A percentile compares a stretch with the other conserved stretches of the same genome.
Evolutionary conservation across 2,113 vertebrate species (phyloP).

Genomic region (Rhinoderma darwinii): DNA sequence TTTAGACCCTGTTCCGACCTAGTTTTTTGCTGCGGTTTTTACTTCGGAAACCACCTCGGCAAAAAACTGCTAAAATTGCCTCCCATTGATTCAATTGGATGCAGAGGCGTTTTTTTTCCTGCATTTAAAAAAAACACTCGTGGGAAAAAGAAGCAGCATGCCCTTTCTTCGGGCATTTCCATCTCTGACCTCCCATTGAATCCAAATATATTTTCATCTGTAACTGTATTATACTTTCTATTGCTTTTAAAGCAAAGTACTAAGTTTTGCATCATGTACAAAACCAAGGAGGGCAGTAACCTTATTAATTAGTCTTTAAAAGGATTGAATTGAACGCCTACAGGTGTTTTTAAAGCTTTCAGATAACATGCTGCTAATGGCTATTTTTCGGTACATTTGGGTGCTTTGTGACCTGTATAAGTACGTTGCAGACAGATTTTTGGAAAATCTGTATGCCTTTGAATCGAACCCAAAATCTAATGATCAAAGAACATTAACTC

Average conservation of each 20-base stretch:
- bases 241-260: neutral
- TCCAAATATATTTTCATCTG: neutral
- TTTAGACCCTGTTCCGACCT: too few relatives aligned
- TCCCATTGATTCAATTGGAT: too few relatives aligned
- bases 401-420: slow-evolving; percentile 18
- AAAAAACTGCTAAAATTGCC: too few relatives aligned
- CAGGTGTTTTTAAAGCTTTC: neutral
- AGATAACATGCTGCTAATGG: slow-evolving; percentile 33
- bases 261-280: neutral
- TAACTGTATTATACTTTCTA: neutral
- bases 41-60: too few relatives aligned
- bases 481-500: slow-evolving; percentile 48
- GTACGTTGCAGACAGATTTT: slow-evolving; percentile 30
- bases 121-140: too few relatives aligned
- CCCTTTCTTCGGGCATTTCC: too few relatives aligned
- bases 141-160: too few relatives aligned
- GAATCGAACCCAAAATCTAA: slow-evolving; percentile 35
- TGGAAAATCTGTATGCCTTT: slow-evolving; percentile 18
- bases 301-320: slow-evolving; percentile 12
- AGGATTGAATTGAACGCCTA: slow-evolving; percentile 2
- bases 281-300: neutral
- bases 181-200: neutral
- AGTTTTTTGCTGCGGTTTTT: too few relatives aligned
- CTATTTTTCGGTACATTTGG: slow-evolving; percentile 16
- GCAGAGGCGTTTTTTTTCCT: too few relatives aligned